phyloP scores from a whole-genome alignment of 2,888 invertebrate genomes.

The Drosophila leonis region DNA sequence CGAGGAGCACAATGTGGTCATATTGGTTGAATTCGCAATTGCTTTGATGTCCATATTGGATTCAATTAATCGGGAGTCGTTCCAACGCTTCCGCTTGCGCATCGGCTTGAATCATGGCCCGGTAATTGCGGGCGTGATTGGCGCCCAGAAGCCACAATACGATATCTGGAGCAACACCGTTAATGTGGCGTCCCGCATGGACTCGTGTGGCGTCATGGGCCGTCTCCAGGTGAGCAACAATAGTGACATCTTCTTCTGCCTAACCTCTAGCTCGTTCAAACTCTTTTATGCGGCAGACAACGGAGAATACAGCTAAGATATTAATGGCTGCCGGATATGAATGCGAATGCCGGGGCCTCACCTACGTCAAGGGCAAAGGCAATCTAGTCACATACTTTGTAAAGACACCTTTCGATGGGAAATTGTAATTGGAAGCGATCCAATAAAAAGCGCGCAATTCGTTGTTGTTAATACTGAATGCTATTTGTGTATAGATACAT shows the following conservation, averaged over 20 bases:
- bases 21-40: constrained; percentile 97
- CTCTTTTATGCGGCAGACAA: constrained; percentile 87
- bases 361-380: constrained; percentile 97
- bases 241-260: no score
- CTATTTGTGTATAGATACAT: constrained; percentile 40
- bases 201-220: constrained; percentile 96
- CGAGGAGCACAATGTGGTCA: constrained; percentile 94
- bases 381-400: constrained; percentile 95
- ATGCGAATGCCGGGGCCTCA: constrained; percentile 96
- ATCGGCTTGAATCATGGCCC: constrained; percentile 88
- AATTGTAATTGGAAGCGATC: constrained; percentile 80
- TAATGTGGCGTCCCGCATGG: constrained; percentile 98
- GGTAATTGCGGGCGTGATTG: constrained; percentile 98
- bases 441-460: constrained; percentile 43
- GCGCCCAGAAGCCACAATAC: constrained; percentile 98
- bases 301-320: constrained; percentile 93
- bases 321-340: constrained; percentile 94
- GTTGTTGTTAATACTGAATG: constrained; percentile 52
- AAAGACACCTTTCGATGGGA: constrained; percentile 92
- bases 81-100: constrained; percentile 97
- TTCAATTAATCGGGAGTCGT: constrained; percentile 97
- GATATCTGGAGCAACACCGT: constrained; percentile 99
- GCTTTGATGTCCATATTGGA: constrained; percentile 96
- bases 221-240: constrained; percentile 89
- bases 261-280: constrained; percentile 2